Evolutionary conservation across 2,113 vertebrate species (phyloP).

Genomic region (Cyprinus carpio): DNA sequence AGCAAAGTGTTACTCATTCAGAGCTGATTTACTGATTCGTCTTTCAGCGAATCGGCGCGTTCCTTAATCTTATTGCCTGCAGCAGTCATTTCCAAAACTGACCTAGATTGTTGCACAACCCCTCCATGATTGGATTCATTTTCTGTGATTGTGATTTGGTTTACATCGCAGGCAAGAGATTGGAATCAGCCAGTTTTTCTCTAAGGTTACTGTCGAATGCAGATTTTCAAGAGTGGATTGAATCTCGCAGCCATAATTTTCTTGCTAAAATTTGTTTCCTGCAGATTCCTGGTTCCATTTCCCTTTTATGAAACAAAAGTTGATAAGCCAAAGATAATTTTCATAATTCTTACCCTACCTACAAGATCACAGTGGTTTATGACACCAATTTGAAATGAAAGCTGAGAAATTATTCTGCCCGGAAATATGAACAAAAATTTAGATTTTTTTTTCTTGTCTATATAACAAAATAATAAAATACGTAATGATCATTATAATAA

Average conservation of each 20-base stretch:
- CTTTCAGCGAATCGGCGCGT: constrained; percentile 57
- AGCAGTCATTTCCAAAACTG: constrained; percentile 74
- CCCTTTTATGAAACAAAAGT: constrained; percentile 43
- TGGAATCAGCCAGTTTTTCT: constrained; percentile 66
- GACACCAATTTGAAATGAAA: constrained; percentile 30
- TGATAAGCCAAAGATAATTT: constrained; percentile 39
- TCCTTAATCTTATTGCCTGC: constrained; percentile 74
- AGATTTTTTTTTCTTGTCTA: not conserved
- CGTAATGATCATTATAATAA: too few relatives aligned
- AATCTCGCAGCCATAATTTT: constrained; percentile 22
- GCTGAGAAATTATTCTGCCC: not conserved
- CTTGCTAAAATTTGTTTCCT: not conserved
- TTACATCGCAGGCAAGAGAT: constrained; percentile 70
- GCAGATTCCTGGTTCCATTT: constrained; percentile 21
- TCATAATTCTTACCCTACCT: constrained; percentile 23
- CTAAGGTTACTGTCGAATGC: constrained; percentile 38
- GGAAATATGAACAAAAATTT: not conserved
- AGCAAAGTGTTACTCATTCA: constrained; percentile 64
- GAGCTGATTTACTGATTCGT: constrained; percentile 66
- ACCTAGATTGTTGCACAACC: constrained; percentile 69
- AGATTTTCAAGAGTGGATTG: constrained; percentile 43
- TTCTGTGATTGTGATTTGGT: constrained; percentile 71
- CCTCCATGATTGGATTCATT: constrained; percentile 71
- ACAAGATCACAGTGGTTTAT: constrained; percentile 24
- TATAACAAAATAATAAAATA: not conserved